Evolutionary conservation across 2,113 vertebrate species (phyloP).

Genomic region (Artemisiospiza belli): DNA sequence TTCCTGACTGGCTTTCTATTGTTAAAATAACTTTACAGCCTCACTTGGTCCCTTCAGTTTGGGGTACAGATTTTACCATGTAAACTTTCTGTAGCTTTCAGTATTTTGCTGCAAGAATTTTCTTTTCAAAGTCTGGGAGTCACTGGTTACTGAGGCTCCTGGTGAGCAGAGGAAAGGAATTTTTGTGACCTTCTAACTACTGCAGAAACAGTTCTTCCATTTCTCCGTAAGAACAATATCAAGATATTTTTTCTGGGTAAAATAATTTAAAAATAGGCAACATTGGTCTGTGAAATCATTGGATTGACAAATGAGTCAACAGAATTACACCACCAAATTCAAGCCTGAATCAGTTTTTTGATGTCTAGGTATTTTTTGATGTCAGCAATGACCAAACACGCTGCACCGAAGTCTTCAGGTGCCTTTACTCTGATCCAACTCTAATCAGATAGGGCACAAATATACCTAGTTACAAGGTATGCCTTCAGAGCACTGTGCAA

Average conservation of each 20-base stretch:
- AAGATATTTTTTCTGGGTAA: not conserved
- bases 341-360: not conserved
- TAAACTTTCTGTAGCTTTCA: not conserved
- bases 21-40: not conserved
- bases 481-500: not conserved
- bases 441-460: not conserved
- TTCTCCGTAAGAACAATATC: not conserved
- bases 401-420: not conserved
- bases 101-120: not conserved
- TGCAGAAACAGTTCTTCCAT: not conserved
- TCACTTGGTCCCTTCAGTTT: not conserved
- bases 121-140: not conserved
- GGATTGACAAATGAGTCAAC: not conserved
- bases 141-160: not conserved
- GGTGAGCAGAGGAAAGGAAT: not conserved
- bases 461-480: not conserved
- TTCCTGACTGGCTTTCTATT: not conserved
- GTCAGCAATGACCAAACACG: not conserved
- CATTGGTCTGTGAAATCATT: not conserved
- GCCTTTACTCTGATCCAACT: not conserved
- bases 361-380: not conserved
- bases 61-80: not conserved
- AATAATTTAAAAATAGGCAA: not conserved
- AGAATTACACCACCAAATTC: not conserved
- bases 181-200: not conserved